phyloP scores from a whole-genome alignment of 1,140 invertebrate genomes.

The Achatina immaculata region DNA sequence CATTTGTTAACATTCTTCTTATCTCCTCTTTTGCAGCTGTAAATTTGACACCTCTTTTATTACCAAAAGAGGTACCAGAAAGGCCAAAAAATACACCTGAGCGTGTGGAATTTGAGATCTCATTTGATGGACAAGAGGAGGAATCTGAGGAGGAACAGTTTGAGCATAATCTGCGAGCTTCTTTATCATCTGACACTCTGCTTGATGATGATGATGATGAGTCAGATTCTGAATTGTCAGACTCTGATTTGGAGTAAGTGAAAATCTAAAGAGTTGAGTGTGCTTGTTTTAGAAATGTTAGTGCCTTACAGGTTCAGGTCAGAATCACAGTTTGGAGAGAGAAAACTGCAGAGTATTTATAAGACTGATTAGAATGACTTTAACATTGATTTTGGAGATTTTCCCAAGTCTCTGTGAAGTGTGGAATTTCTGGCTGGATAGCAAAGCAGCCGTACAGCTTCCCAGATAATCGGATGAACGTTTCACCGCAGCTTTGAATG shows the following conservation, averaged over 20 bases:
- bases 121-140: conserved; percentile 72
- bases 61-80: conserved; percentile 41
- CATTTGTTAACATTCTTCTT: no score
- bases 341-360: no score
- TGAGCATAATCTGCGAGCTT: conserved; percentile 64
- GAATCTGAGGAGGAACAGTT: conserved; percentile 76
- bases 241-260: conserved; percentile 39
- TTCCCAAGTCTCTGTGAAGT: no score
- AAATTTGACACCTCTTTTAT: conserved; percentile 45
- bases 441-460: no score
- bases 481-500: no score
- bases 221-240: conserved; percentile 68
- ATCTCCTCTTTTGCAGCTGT: conserved; percentile 13
- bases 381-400: neutral
- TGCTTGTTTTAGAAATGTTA: no score
- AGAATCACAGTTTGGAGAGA: no score
- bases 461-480: no score
- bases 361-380: neutral
- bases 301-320: no score
- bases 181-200: conserved; percentile 64
- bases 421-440: no score
- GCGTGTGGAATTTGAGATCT: conserved; percentile 84
- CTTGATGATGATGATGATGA: conserved; percentile 86
- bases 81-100: conserved; percentile 78
- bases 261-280: neutral